These are phyloP conservation scores for Montipora efflorescens DNA, from an alignment of 64 coral and sea anemone species.

Conservation along the genomic window DNA sequence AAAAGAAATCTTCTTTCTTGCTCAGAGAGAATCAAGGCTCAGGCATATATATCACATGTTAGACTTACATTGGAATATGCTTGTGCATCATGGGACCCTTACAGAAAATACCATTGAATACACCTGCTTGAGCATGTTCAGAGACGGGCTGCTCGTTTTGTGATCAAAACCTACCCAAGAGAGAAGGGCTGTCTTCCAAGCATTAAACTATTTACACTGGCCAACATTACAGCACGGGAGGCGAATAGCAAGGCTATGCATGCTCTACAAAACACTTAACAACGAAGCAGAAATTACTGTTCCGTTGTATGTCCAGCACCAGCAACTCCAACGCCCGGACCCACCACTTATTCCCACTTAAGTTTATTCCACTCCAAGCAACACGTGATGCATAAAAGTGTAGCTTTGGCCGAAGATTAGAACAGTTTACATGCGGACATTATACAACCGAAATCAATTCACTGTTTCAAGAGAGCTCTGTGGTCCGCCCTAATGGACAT, in stretches of 20 bases:
- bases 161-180: not conserved
- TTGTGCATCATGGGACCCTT: not conserved
- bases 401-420: not conserved
- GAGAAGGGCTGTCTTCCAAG: not conserved
- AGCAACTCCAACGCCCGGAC: not conserved
- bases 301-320: not conserved
- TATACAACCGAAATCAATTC: too few species aligned
- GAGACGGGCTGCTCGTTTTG: not conserved
- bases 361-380: not conserved
- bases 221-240: slow-evolving; percentile 33
- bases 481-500: too few species aligned
- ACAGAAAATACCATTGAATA: not conserved
- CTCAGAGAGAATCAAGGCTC: not conserved
- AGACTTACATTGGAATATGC: not conserved
- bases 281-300: not conserved
- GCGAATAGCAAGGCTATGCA: not conserved
- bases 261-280: not conserved
- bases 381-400: not conserved
- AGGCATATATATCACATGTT: not conserved
- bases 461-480: too few species aligned
- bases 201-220: not conserved
- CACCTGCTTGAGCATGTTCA: not conserved
- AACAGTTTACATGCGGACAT: too few species aligned
- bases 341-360: not conserved
- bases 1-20: not conserved